Base-by-base conservation (phyloP, 1,140 invertebrate species). In the Caenorhabditis brenneri region DNA sequence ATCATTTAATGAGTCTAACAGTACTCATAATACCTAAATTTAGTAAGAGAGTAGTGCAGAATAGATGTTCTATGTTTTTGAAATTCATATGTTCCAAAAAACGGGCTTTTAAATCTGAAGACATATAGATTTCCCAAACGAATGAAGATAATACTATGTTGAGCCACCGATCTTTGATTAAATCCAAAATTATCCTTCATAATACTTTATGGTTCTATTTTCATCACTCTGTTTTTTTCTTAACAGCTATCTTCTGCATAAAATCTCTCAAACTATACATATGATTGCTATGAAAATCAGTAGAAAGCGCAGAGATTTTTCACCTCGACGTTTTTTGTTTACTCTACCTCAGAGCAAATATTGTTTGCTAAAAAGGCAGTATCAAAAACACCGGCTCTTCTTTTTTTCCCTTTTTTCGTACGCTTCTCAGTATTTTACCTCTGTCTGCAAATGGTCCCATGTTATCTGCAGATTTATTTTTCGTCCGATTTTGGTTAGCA, bases 401-500 rank as follows among this genome's bases (percentile, higher is more conserved):
- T 49, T n/a, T 33, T 74, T 42, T 39, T 33, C 0, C 10, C 58
- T 55, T 51, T 51, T n/a, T 24, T 22, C 16, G 4, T 15, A 1
- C 48, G 29, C 5, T n/a, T 33, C n/a, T 58, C 2, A n/a, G 19
- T 12, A 84, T 82, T 87, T 91, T 91, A 95, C 94, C 89, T 94
- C 93, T 22, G 91, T 91, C 86, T 95, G 95, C 80, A 95, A 92
- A 55, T 93, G 92, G 91, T 94, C 93, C 95, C 95, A 95, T 81
- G 94, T 93, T 10, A 92, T 91, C 4, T 93, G 92, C 39, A 95
- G 92, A 16, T 92, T 92, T 86, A 93, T 92, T 42, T 87, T 86
- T 51, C 51, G 12, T 31, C 79, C 79, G 19, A 80, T 51, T 24
- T 80, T 51, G 29, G 79, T 53, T 2, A 80, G 16, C 1, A 80